These are phyloP conservation scores for Drosophila rhopaloa DNA, from an alignment of 1,140 invertebrate genomes.

Conservation along the genomic window DNA sequence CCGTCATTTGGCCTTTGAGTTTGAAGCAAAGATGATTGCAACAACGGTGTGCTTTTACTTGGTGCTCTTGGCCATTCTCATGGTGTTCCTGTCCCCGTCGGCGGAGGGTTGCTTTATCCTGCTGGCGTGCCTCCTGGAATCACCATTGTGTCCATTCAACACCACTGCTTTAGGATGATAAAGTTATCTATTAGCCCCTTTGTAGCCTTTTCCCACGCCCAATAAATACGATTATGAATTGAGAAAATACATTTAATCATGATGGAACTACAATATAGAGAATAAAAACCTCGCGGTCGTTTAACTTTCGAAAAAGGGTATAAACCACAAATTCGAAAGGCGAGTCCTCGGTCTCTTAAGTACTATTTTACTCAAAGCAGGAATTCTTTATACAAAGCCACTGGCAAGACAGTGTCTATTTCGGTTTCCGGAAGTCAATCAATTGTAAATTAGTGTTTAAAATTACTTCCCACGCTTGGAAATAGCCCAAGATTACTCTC, in stretches of 20 bases:
- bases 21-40: constrained; percentile 24
- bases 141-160: constrained; percentile 26
- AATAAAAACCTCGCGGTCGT: no score
- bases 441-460: constrained; percentile 1
- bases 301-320: no score
- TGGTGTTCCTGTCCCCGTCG: constrained; percentile 23
- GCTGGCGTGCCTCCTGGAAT: constrained; percentile 20
- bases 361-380: neutral
- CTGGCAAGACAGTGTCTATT: neutral
- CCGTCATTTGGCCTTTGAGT: neutral
- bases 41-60: constrained; percentile 37
- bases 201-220: neutral
- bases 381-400: no score
- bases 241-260: constrained; percentile 1
- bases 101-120: constrained; percentile 29
- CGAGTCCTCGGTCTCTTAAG: neutral
- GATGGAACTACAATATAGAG: neutral
- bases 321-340: no score
- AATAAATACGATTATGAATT: constrained; percentile 29
- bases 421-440: constrained; percentile 1
- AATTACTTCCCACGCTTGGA: neutral
- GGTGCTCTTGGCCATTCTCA: constrained; percentile 31
- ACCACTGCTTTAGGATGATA: constrained; percentile 19
- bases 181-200: no score
- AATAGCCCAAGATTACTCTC: neutral